Percentiles rank a stretch among this genome's conserved stretches.
Evolutionary conservation across 1,140 invertebrate species (phyloP).

Genomic region (Periplaneta americana): DNA sequence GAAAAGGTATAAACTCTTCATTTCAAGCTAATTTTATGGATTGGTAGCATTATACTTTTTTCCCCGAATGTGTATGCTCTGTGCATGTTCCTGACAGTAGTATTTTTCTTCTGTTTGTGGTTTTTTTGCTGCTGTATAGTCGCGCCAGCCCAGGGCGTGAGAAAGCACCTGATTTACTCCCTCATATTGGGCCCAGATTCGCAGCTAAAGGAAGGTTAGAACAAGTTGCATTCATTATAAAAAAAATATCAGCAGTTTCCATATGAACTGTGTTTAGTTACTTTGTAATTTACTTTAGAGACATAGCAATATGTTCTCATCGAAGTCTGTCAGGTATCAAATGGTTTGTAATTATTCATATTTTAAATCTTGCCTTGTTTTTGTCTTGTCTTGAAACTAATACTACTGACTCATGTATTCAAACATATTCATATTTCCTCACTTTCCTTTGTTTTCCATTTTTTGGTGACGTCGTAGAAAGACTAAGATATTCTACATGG

Average conservation of each 20-base stretch:
- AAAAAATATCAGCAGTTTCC: neutral
- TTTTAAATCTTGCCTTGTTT: conserved; percentile 3
- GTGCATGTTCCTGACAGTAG: neutral
- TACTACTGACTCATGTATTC: too few species aligned
- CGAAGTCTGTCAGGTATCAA: neutral
- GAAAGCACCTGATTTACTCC: conserved; percentile 65
- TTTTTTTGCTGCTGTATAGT: conserved; percentile 52
- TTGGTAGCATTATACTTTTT: neutral
- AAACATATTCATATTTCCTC: too few species aligned
- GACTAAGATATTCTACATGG: too few species aligned
- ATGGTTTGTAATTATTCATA: neutral
- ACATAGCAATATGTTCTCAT: neutral
- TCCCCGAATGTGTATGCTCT: neutral
- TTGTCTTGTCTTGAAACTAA: neutral
- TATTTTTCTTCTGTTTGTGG: conserved; percentile 34
- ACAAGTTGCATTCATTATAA: neutral
- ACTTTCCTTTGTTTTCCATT: too few species aligned
- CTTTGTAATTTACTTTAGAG: neutral
- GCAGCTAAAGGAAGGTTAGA: conserved; percentile 69
- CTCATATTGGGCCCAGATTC: conserved; percentile 82
- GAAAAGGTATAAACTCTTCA: neutral
- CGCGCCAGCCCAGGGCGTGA: conserved; percentile 78
- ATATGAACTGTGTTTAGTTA: neutral
- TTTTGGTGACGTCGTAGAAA: too few species aligned
- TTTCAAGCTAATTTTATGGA: neutral